Percentiles rank a stretch among this genome's conserved stretches.
phyloP scores from a whole-genome alignment of 1,140 invertebrate species.

The Drosophila bipectinata region DNA sequence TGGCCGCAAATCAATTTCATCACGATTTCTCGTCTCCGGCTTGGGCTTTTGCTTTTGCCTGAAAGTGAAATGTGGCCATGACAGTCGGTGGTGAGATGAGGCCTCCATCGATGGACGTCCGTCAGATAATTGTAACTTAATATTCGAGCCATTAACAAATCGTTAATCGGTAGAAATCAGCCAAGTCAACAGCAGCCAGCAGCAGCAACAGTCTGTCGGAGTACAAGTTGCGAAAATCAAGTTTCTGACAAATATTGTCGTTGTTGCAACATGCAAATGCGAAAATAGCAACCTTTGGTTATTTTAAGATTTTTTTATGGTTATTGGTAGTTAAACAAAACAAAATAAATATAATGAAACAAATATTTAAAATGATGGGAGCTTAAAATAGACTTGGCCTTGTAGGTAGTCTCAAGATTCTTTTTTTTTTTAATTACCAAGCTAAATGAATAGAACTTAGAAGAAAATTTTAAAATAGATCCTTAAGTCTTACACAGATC shows the following conservation, averaged over 20 bases:
- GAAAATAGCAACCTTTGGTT: background rate
- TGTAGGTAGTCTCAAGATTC: too few species aligned
- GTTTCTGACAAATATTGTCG: constrained; percentile 34
- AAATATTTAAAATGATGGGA: background rate
- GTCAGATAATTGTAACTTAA: constrained; percentile 72
- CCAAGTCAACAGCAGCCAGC: constrained; percentile 38
- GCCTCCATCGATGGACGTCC: constrained; percentile 47
- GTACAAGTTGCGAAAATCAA: constrained; percentile 20
- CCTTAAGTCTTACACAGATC: too few species aligned
- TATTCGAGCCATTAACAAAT: constrained; percentile 73
- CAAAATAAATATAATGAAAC: background rate
- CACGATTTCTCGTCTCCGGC: constrained; percentile 73
- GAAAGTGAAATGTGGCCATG: constrained; percentile 80
- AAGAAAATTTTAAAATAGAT: too few species aligned
- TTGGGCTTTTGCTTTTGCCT: constrained; percentile 3
- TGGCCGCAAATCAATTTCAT: constrained; percentile 76
- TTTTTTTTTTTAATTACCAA: too few species aligned
- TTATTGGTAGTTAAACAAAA: too few species aligned
- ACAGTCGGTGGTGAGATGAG: constrained; percentile 43
- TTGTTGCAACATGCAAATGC: constrained; percentile 19
- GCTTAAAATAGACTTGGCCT: too few species aligned
- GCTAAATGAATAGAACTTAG: too few species aligned
- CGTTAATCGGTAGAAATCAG: constrained; percentile 66
- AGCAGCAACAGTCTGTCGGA: too few species aligned
- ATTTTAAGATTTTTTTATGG: background rate